Evolutionary conservation across 2,113 vertebrate genomes (phyloP).

Genomic region (Antigone vipio): DNA sequence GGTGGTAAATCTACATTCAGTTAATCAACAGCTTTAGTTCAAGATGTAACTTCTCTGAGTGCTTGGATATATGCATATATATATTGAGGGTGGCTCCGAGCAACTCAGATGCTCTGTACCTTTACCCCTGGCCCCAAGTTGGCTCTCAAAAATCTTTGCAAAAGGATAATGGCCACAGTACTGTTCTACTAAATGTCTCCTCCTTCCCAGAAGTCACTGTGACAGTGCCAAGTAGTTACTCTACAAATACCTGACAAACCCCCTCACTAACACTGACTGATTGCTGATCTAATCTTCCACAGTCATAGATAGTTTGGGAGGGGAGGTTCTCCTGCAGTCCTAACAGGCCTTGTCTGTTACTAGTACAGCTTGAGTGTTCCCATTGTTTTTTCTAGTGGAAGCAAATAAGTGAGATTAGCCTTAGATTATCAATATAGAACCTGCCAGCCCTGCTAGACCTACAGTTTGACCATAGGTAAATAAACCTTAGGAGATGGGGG

Average conservation of each 20-base stretch:
- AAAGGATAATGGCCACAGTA: background rate
- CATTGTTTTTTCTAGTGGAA: background rate
- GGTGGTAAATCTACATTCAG: background rate
- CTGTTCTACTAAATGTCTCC: background rate
- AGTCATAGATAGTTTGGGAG: background rate
- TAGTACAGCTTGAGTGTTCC: background rate
- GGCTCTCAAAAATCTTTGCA: background rate
- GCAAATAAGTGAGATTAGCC: background rate
- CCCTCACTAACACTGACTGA: background rate
- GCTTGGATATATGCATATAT: accelerated
- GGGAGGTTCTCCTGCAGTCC: background rate
- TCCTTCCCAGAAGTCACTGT: background rate
- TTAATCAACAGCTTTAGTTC: background rate
- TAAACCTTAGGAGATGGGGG: background rate
- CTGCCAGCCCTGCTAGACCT: background rate
- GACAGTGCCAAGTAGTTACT: background rate
- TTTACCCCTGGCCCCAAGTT: background rate
- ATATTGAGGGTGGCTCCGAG: background rate
- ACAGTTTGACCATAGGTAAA: background rate
- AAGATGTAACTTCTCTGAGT: background rate
- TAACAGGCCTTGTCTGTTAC: background rate
- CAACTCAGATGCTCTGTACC: background rate
- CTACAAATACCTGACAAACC: background rate
- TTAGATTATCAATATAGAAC: background rate
- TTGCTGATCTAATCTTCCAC: background rate